Evolutionary conservation across 2,888 invertebrate genomes (phyloP).

Genomic region (Hemithea aestivaria): DNA sequence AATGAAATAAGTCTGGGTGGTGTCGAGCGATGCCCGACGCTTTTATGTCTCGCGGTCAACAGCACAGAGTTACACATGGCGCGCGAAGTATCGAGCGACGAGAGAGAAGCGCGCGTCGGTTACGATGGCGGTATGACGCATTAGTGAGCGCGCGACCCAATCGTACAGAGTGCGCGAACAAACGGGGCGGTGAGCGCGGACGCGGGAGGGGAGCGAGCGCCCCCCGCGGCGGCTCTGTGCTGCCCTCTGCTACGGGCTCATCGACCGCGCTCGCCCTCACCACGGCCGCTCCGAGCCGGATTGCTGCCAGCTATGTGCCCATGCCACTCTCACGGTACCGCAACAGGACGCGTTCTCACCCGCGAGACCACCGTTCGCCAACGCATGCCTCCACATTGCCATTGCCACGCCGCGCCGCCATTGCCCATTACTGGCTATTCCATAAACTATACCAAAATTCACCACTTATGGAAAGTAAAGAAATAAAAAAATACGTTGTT

Average conservation of each 20-base stretch:
- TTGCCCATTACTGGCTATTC: too few relatives aligned
- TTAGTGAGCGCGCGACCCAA: conserved; percentile 77
- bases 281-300: conserved; percentile 43
- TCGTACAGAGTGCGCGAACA: conserved; percentile 63
- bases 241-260: conserved; percentile 76
- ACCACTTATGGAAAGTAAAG: too few relatives aligned
- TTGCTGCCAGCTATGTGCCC: conserved; percentile 31
- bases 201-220: conserved; percentile 47
- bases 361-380: conserved; percentile 32
- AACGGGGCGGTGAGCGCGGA: conserved; percentile 50
- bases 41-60: conserved; percentile 27
- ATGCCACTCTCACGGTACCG: conserved; percentile 59
- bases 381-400: conserved; percentile 9
- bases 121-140: conserved; percentile 70
- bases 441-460: too few relatives aligned
- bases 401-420: background rate
- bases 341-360: conserved; percentile 49
- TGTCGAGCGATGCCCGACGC: too few relatives aligned
- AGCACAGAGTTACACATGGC: conserved; percentile 72
- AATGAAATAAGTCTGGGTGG: too few relatives aligned
- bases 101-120: conserved; percentile 56
- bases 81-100: conserved; percentile 53
- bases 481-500: too few relatives aligned
- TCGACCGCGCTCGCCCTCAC: conserved; percentile 74
- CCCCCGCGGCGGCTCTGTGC: conserved; percentile 61